A percentile compares a stretch with the other conserved stretches of the same genome.
Evolutionary conservation across 2,888 invertebrate genomes (phyloP).

Genomic region (Aelia acuminata): DNA sequence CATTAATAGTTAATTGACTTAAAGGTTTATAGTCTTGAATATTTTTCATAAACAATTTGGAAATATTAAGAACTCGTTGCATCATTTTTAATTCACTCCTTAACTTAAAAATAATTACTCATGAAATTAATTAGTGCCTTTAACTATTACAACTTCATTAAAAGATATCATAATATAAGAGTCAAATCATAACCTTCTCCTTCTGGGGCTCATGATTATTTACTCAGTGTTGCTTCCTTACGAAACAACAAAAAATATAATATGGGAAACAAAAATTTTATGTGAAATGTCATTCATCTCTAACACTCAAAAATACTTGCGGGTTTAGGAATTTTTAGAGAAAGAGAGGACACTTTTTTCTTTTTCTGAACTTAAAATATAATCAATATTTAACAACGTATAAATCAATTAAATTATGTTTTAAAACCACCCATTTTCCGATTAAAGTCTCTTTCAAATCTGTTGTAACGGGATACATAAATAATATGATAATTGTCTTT

Average conservation of each 20-base stretch:
- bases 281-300: neutral
- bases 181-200: neutral
- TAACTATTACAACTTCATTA: neutral
- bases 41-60: neutral
- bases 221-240: constrained; percentile 6
- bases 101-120: neutral
- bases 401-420: no score
- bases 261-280: neutral
- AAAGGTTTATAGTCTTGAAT: neutral
- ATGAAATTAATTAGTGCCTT: neutral
- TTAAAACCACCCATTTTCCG: no score
- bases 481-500: no score
- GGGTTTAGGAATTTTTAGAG: no score
- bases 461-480: no score
- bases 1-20: neutral
- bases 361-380: no score
- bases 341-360: no score
- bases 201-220: neutral
- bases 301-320: no score
- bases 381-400: no score
- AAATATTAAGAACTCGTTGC: neutral
- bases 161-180: neutral
- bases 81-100: neutral
- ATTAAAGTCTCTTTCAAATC: no score
- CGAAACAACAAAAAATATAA: neutral